These are phyloP conservation scores for Halyomorpha halys DNA, from an alignment of 1,140 invertebrate species.

Conservation along the genomic window DNA sequence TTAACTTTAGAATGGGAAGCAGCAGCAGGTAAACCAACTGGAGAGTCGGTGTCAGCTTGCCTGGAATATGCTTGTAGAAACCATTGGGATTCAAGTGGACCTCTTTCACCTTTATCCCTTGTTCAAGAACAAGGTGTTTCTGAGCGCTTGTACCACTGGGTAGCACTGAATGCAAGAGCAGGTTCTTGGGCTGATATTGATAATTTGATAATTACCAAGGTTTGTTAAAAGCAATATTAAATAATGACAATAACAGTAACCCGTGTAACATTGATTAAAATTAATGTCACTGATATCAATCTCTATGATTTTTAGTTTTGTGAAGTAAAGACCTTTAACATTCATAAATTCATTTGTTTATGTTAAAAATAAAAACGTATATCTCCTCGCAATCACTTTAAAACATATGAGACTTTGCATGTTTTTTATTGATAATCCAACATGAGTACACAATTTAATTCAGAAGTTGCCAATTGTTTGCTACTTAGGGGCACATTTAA, in stretches of 20 bases:
- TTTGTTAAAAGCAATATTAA: slow-evolving; percentile 29
- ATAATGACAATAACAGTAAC: neutral
- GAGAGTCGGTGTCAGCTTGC: slow-evolving; percentile 38
- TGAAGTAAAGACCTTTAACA: too few species aligned
- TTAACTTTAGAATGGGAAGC: slow-evolving; percentile 39
- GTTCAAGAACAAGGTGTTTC: slow-evolving; percentile 39
- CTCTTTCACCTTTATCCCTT: slow-evolving; percentile 37
- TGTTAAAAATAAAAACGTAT: too few species aligned
- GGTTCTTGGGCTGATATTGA: slow-evolving; percentile 48
- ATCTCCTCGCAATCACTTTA: too few species aligned
- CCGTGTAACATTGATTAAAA: neutral
- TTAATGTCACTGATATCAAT: too few species aligned
- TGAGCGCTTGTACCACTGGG: slow-evolving; percentile 45
- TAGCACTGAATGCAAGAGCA: slow-evolving; percentile 38
- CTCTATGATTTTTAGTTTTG: too few species aligned
- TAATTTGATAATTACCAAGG: slow-evolving; percentile 46
- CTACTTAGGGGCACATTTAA: too few species aligned
- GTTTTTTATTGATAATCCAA: too few species aligned
- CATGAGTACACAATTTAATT: too few species aligned
- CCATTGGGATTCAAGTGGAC: slow-evolving; percentile 37
- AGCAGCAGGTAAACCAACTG: slow-evolving; percentile 34
- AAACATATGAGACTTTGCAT: too few species aligned
- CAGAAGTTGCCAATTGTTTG: too few species aligned
- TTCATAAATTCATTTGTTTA: too few species aligned
- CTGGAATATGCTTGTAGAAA: slow-evolving; percentile 39